A percentile compares a stretch with the other conserved stretches of the same genome.
These are phyloP conservation scores for Synanthedon tipuliformis DNA, from an alignment of 2,888 invertebrate species.

Conservation along the genomic window DNA sequence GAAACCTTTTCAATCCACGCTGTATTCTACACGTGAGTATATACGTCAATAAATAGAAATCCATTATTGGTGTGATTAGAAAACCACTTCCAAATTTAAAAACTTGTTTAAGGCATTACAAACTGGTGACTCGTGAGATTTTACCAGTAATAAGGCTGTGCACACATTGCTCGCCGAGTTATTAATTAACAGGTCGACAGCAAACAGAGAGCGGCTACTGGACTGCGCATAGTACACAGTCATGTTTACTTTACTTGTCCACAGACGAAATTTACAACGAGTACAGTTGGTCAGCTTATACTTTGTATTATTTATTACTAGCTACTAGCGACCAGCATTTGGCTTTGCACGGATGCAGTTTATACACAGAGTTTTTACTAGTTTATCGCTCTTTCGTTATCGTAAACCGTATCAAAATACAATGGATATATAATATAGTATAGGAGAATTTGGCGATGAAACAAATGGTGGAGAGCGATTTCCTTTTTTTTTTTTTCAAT, in stretches of 20 bases:
- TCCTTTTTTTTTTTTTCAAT: no score
- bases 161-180: slow-evolving; percentile 62
- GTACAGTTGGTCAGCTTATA: neutral
- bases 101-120: slow-evolving; percentile 49
- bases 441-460: no score
- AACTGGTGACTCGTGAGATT: slow-evolving; percentile 68
- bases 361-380: no score
- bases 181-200: slow-evolving; percentile 71
- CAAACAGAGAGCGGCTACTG: slow-evolving; percentile 65
- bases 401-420: no score
- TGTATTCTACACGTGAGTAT: no score
- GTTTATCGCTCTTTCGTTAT: no score
- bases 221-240: slow-evolving; percentile 60
- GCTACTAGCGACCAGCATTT: no score
- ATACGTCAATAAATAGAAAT: slow-evolving; percentile 11
- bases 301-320: no score
- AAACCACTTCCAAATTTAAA: slow-evolving; percentile 39
- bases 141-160: slow-evolving; percentile 70
- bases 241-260: neutral
- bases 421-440: no score
- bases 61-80: slow-evolving; percentile 51
- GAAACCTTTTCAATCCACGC: no score
- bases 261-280: neutral
- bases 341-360: no score
- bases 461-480: no score